Evolutionary conservation across 2,797 vertebrate species (phyloP), one percentile per base, ranked within the genome.

Genomic region (Argentina silus): DNA sequence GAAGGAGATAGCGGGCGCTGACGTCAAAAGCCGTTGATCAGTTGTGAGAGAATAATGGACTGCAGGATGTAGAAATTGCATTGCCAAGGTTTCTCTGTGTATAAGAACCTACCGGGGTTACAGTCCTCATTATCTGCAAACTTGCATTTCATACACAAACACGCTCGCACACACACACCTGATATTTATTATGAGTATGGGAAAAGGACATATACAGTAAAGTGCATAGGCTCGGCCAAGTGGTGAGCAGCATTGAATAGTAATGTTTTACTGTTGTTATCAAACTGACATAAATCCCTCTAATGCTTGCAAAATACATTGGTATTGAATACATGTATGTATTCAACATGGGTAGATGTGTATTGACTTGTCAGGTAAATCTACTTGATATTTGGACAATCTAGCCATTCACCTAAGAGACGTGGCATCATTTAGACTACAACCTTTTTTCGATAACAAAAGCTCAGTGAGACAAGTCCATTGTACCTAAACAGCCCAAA

Each of bases 1-100:
- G n/a, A 68, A 60, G 51, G 62, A 81, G 81, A 82, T 73, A 79
- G 65, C 55, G 11, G 71, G 48, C 43, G 73, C 78, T 75, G 77
- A 84, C 74, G 80, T 84, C 79, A 56, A 50, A 74, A 15, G 64
- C 45, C 50, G 27, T n/a, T 10, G 21, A 67, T 67, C 78, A 73
- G 64, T 15, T 60, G 9, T 21, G 55, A 57, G 69, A 73, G 70
- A 79, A 64, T 73, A 67, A 75, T 45, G 71, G 14, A 19, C 9
- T 19, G 51, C n/a, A 11, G 64, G 73, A 80, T 71, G 69, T 2
- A 10, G n/a, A 45, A 61, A 56, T 6, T 55, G 67, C 67, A 43
- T 36, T 43, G 15, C 8, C 51, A 17, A 56, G 23, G 36, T 56
- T 68, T 56, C 50, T 42, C 27, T 9, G 12, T 7, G 21, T n/a